phyloP scores from a whole-genome alignment of 2,797 vertebrate species.

The Nothura maculosa region DNA sequence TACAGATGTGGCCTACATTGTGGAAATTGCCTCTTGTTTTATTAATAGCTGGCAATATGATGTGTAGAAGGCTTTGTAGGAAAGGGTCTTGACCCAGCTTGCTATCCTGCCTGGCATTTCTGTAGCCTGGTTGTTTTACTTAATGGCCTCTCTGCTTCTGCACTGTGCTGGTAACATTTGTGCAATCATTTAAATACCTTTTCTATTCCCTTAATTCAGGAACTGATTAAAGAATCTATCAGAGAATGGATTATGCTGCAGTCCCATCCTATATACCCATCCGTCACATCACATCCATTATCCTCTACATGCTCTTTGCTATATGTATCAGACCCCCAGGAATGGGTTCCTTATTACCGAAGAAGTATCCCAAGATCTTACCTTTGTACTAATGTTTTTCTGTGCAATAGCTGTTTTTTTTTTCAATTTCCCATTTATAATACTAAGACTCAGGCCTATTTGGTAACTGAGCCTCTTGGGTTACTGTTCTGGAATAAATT shows the following conservation, averaged over 20 bases:
- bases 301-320: background rate
- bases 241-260: background rate
- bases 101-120: background rate
- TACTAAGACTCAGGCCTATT: background rate
- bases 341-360: background rate
- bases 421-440: background rate
- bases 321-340: background rate
- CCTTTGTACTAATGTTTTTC: background rate
- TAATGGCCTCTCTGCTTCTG: background rate
- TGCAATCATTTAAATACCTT: background rate
- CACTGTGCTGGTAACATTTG: background rate
- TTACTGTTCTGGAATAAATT: background rate
- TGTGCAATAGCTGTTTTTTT: background rate
- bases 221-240: background rate
- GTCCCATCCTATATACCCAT: background rate
- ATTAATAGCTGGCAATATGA: background rate
- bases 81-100: background rate
- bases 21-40: background rate
- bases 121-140: background rate
- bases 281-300: background rate
- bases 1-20: background rate
- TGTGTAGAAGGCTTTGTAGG: background rate
- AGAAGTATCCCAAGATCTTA: background rate
- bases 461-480: background rate
- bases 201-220: background rate